Evolutionary conservation across 2,113 vertebrate genomes (phyloP), one percentile per base, ranked within the genome.

Genomic region (Eretmochelys imbricata): DNA sequence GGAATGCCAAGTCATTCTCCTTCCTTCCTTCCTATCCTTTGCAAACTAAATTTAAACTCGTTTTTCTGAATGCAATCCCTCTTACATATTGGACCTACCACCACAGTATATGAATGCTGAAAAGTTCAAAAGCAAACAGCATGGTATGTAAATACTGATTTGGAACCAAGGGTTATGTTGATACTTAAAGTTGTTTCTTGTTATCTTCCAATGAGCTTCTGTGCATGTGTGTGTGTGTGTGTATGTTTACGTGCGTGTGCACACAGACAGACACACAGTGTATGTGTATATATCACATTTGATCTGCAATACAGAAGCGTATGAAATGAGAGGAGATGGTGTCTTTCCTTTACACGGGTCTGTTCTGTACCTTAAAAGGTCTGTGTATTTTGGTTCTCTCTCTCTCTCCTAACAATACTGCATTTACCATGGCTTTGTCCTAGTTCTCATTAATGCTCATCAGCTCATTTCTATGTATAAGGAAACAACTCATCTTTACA

Each of bases 1-100:
- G 49, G 16, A 62, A 80, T 49, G 53, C 81, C 6, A 2, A 84
- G 10, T 1, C 2, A 3, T 5, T 62, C 3, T 1, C 11, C 29
- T 49, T 17, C 24, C 29, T 49, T 17, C 24, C 1, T 54, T 20
- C 5, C 3, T 10, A 0, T 6, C 4, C 1, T 59, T 17, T 83
- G 8, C 6, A 22, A 19, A 69, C n/a, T n/a, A 48, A n/a, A 51
- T 24, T 69, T 5, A 22, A 86, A 51, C 83, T 54, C 82, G 46
- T 55, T 6, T 6, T 38, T 79, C 92, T 2, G 27, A 42, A 59
- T 0, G 4, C n/a, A 51, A 89, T 48, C 12, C 42, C 38, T 78
- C 42, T 78, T 24, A 48, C 24, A 46, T 42, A 76, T 27, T 48
- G 75, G 8, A 27, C 13, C 6, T 6, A 48, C 42, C 3, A 7